phyloP scores from a whole-genome alignment of 1,140 invertebrate species.

The Heliothis subflexa region DNA sequence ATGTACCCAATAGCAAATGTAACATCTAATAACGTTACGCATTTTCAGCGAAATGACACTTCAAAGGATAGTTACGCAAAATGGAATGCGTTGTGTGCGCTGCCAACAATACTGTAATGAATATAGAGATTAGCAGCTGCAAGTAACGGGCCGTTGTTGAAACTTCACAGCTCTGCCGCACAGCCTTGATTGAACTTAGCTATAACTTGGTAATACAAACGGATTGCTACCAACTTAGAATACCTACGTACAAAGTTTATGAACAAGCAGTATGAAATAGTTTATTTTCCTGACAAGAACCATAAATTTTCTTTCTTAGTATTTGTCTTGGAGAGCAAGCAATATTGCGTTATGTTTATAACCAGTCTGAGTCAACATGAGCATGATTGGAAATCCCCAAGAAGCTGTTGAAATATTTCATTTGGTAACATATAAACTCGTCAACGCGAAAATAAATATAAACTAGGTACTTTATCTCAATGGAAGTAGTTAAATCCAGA shows the following conservation, averaged over 20 bases:
- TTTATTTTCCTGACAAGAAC: neutral
- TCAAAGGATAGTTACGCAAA: slow-evolving; percentile 32
- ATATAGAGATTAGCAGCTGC: slow-evolving; percentile 41
- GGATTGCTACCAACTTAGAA: slow-evolving; percentile 7
- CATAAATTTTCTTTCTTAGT: neutral
- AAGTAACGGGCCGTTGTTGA: slow-evolving; percentile 13
- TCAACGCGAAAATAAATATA: too few species aligned
- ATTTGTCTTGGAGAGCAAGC: neutral
- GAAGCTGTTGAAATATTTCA: too few species aligned
- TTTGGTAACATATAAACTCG: too few species aligned
- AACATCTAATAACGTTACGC: neutral
- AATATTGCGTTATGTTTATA: neutral
- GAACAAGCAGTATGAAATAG: neutral
- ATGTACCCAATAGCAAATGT: neutral
- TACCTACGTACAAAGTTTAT: slow-evolving; percentile 14
- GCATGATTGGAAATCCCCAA: neutral
- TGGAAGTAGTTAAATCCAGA: too few species aligned
- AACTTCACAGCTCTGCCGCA: neutral
- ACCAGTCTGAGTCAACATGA: neutral
- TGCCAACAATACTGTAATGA: slow-evolving; percentile 41
- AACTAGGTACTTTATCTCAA: too few species aligned
- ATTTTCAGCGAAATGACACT: slow-evolving; percentile 12
- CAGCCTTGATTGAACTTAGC: slow-evolving; percentile 19
- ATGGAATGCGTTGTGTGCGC: slow-evolving; percentile 23
- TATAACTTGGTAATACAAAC: slow-evolving; percentile 30